phyloP scores from a whole-genome alignment of 2,888 invertebrate species.

The Chesias legatella region DNA sequence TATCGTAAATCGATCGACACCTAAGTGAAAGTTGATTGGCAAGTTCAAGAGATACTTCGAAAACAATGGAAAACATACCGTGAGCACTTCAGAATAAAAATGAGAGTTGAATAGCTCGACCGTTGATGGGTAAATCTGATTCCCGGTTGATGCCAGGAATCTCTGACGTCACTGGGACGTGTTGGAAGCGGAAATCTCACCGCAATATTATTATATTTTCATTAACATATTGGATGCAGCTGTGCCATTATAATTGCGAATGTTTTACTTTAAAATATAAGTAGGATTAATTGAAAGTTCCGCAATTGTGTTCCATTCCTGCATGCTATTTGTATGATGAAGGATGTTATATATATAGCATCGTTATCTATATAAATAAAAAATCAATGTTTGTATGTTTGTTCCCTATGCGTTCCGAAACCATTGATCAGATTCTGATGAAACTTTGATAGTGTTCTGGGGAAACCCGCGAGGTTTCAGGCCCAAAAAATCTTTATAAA shows the following conservation, averaged over 20 bases:
- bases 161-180: slow-evolving; percentile 26
- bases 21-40: slow-evolving; percentile 5
- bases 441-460: too few relatives aligned
- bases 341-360: too few relatives aligned
- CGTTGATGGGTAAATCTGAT: slow-evolving; percentile 7
- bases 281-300: too few relatives aligned
- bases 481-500: too few relatives aligned
- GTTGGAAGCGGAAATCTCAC: slow-evolving; percentile 16
- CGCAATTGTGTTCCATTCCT: too few relatives aligned
- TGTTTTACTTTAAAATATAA: background rate
- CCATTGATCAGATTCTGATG: too few relatives aligned
- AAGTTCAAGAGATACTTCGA: background rate
- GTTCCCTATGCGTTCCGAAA: too few relatives aligned
- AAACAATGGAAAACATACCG: slow-evolving; percentile 10
- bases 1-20: background rate
- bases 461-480: too few relatives aligned
- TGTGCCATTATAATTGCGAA: slow-evolving; percentile 8
- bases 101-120: slow-evolving; percentile 1
- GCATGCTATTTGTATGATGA: too few relatives aligned
- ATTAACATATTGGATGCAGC: slow-evolving; percentile 12
- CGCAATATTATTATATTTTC: slow-evolving; percentile 12
- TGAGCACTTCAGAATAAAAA: slow-evolving; percentile 2
- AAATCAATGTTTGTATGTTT: too few relatives aligned
- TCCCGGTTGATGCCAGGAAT: slow-evolving; percentile 22
- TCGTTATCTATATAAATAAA: too few relatives aligned